These are phyloP conservation scores for Drepanosiphum platanoidis DNA, from an alignment of 2,888 invertebrate genomes.

Conservation along the genomic window DNA sequence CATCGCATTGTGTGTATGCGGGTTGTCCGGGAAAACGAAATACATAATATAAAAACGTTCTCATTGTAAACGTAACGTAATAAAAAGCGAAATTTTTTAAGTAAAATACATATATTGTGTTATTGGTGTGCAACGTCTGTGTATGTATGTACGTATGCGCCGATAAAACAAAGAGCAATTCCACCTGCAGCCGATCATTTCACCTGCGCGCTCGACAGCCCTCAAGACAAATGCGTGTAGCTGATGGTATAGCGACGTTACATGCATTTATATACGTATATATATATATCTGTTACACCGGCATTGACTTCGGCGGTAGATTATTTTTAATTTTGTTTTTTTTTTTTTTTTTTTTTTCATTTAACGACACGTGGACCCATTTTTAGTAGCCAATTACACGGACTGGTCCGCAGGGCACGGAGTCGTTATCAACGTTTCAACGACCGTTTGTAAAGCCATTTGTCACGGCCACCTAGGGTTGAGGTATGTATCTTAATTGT, in stretches of 20 bases:
- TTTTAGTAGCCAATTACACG: slow-evolving; percentile 56
- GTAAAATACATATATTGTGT: not conserved
- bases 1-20: not conserved
- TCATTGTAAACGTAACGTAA: not conserved
- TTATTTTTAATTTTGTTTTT: slow-evolving; percentile 32
- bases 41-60: not conserved
- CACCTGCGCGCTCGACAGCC: slow-evolving; percentile 55
- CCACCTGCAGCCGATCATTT: slow-evolving; percentile 52
- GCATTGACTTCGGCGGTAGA: not conserved
- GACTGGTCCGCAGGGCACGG: slow-evolving; percentile 7
- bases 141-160: not conserved
- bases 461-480: slow-evolving; percentile 34
- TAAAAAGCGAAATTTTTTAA: not conserved
- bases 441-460: slow-evolving; percentile 47
- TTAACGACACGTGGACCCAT: slow-evolving; percentile 33
- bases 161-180: slow-evolving; percentile 48
- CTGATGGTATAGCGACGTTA: not conserved
- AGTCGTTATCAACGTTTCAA: slow-evolving; percentile 40
- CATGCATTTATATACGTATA: too few relatives aligned
- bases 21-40: not conserved
- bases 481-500: slow-evolving; percentile 37
- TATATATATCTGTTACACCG: not conserved
- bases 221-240: not conserved
- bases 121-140: not conserved
- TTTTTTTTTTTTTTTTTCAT: slow-evolving; percentile 19